Conservation (phyloP, 2,113 vertebrate species). For the Mandrillus leucophaeus region DNA sequence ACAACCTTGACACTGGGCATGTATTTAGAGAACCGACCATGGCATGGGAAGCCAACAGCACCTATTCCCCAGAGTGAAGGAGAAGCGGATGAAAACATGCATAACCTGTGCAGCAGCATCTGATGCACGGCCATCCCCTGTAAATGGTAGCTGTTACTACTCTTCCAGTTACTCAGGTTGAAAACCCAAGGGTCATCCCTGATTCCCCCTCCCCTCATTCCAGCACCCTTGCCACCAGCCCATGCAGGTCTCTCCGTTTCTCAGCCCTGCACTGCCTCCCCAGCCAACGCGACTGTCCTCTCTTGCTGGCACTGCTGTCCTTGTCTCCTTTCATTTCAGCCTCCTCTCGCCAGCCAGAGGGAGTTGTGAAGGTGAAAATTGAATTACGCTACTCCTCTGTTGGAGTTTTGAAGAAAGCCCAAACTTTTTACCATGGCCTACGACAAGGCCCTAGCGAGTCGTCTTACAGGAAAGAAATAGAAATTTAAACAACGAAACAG, state of each 20-base stretch:
- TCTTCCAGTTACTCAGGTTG: not conserved
- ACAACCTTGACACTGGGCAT: constrained; percentile 82
- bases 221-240: not conserved
- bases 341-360: not conserved
- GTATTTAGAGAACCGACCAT: no score
- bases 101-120: no score
- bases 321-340: not conserved
- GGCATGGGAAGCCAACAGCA: not conserved
- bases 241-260: not conserved
- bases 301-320: no score
- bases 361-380: no score
- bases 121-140: fast-evolving
- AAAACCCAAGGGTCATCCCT: not conserved
- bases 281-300: fast-evolving
- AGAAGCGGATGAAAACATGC: not conserved
- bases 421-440: not conserved
- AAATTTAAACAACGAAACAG: not conserved
- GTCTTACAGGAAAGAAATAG: not conserved
- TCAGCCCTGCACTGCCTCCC: not conserved
- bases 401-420: not conserved
- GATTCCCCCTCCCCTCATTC: not conserved
- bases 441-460: not conserved
- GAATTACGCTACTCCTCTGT: not conserved
- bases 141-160: no score
- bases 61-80: not conserved